phyloP scores from a whole-genome alignment of 2,797 vertebrate genomes.

The Dendrocincla tyrannina region DNA sequence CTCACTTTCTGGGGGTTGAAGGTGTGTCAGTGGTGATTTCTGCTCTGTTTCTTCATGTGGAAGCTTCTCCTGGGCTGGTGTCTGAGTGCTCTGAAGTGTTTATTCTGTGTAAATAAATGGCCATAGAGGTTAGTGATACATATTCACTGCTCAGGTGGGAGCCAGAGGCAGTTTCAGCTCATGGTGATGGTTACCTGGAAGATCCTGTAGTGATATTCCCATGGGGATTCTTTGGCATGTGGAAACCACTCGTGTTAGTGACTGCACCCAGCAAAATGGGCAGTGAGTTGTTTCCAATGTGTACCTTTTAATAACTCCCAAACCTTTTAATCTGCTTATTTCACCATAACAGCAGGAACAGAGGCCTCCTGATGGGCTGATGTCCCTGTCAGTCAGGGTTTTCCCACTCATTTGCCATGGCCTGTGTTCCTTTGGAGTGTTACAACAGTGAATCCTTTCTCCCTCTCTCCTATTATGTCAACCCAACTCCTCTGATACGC shows the following conservation, averaged over 20 bases:
- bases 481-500: fast-evolving
- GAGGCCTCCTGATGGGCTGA: neutral
- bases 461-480: neutral
- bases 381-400: neutral
- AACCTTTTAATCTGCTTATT: neutral
- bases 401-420: fast-evolving
- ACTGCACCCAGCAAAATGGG: neutral
- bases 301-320: neutral
- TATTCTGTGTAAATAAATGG: neutral
- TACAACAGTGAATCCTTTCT: neutral
- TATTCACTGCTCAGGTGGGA: neutral
- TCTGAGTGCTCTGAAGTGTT: neutral
- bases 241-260: neutral
- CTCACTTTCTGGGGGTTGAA: neutral
- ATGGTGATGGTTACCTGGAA: neutral
- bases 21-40: fast-evolving
- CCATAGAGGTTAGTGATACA: fast-evolving
- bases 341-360: neutral
- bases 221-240: neutral
- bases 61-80: neutral
- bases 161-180: neutral
- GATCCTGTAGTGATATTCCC: neutral
- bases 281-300: neutral
- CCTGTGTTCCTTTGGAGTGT: neutral
- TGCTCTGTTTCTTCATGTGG: neutral